A percentile compares a stretch with the other conserved stretches of the same genome.
These are phyloP conservation scores for Phorcus lineatus DNA, from an alignment of 2,888 invertebrate species.

Conservation along the genomic window DNA sequence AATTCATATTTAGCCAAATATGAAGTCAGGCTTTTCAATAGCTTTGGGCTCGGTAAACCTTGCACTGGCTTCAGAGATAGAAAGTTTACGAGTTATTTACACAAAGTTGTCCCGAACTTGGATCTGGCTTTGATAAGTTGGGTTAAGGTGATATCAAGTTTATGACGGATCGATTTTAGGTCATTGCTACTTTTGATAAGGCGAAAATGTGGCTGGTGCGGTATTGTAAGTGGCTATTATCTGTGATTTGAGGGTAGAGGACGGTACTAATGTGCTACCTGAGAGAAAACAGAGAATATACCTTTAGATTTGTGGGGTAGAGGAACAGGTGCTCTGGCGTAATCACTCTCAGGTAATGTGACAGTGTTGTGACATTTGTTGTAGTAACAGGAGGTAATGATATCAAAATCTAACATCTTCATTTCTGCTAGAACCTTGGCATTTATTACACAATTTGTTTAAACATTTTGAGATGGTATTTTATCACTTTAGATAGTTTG, in stretches of 20 bases:
- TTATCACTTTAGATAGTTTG: too few relatives aligned
- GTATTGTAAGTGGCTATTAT: background rate
- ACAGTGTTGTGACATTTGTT: too few relatives aligned
- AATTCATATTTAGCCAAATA: slow-evolving; percentile 9
- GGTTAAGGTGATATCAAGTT: background rate
- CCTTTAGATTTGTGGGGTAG: background rate
- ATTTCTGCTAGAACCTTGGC: too few relatives aligned
- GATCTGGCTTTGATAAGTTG: background rate
- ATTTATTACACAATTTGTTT: too few relatives aligned
- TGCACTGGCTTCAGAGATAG: background rate
- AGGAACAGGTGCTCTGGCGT: too few relatives aligned
- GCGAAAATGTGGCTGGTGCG: background rate
- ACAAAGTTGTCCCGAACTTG: background rate
- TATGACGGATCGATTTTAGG: slow-evolving; percentile 10
- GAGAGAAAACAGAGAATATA: background rate
- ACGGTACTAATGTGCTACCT: background rate
- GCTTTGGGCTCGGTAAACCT: background rate
- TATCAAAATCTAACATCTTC: too few relatives aligned
- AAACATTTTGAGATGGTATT: too few relatives aligned
- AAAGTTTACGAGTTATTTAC: slow-evolving; percentile 4
- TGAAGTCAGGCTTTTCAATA: background rate
- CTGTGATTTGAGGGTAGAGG: background rate
- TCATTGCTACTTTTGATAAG: slow-evolving; percentile 3
- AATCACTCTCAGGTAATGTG: too few relatives aligned
- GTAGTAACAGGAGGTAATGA: too few relatives aligned